A percentile compares a stretch with the other conserved stretches of the same genome.
These are phyloP conservation scores for Lithobates sylvaticus DNA, from an alignment of 2,797 vertebrate genomes.

Conservation along the genomic window DNA sequence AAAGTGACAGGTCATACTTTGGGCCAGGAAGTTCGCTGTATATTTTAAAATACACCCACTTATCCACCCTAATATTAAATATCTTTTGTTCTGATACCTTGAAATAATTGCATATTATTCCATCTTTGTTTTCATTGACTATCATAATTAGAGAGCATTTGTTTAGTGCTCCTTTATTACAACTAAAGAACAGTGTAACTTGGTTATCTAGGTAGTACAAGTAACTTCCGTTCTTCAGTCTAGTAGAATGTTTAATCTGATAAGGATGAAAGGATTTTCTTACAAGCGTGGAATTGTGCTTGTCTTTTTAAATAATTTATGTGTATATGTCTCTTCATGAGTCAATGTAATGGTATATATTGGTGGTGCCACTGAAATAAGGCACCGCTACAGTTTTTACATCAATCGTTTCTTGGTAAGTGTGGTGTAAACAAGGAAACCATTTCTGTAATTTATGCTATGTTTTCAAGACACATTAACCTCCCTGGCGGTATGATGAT, in stretches of 20 bases:
- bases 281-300: background rate
- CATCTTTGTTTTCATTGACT: too few species aligned
- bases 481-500: too few species aligned
- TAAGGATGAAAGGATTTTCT: background rate
- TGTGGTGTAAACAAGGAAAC: constrained; percentile 6
- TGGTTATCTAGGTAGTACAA: background rate
- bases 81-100: too few species aligned
- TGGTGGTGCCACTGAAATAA: background rate
- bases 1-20: too few species aligned
- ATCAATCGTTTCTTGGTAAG: background rate
- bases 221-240: background rate
- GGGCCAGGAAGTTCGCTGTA: too few species aligned
- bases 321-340: background rate
- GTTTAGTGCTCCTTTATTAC: too few species aligned
- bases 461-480: constrained; percentile 10
- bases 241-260: background rate
- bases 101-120: too few species aligned
- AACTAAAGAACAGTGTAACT: background rate
- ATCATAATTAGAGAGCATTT: too few species aligned
- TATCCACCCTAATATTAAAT: too few species aligned
- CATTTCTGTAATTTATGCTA: background rate
- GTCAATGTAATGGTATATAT: background rate
- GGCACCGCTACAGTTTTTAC: background rate
- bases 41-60: too few species aligned
- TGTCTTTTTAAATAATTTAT: background rate